These are phyloP conservation scores for Aphelinus atriplicis DNA, from an alignment of 1,140 invertebrate genomes.

Conservation along the genomic window DNA sequence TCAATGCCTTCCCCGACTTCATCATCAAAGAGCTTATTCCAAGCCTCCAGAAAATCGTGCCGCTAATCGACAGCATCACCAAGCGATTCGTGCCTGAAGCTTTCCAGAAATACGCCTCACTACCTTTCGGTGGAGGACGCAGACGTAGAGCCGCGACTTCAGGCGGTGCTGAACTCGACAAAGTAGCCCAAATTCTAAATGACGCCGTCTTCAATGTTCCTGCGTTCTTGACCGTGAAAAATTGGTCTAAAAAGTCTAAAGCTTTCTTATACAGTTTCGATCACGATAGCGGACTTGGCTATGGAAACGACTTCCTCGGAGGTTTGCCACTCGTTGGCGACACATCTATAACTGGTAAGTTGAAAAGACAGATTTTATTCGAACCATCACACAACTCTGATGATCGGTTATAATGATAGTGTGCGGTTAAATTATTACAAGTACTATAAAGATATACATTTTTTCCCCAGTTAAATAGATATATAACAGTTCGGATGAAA, in stretches of 20 bases:
- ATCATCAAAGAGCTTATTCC: conserved; percentile 67
- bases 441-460: too few species aligned
- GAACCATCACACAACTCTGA: too few species aligned
- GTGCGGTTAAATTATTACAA: too few species aligned
- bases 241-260: conserved; percentile 71
- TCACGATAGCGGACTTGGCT: conserved; percentile 70
- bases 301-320: conserved; percentile 71
- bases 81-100: conserved; percentile 50
- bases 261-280: conserved; percentile 80
- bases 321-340: conserved; percentile 68
- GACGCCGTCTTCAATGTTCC: conserved; percentile 80
- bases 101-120: conserved; percentile 53
- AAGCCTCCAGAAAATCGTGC: conserved; percentile 54
- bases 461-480: too few species aligned
- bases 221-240: conserved; percentile 73
- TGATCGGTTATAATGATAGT: too few species aligned
- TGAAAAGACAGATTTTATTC: too few species aligned
- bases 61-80: conserved; percentile 46
- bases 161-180: conserved; percentile 11
- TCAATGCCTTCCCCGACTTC: conserved; percentile 67
- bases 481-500: too few species aligned
- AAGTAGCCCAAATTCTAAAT: conserved; percentile 62
- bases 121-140: conserved; percentile 25
- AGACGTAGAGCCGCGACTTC: not conserved
- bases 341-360: conserved; percentile 26